phyloP scores from a whole-genome alignment of 2,797 vertebrate genomes.

The Gymnothorax javanicus region DNA sequence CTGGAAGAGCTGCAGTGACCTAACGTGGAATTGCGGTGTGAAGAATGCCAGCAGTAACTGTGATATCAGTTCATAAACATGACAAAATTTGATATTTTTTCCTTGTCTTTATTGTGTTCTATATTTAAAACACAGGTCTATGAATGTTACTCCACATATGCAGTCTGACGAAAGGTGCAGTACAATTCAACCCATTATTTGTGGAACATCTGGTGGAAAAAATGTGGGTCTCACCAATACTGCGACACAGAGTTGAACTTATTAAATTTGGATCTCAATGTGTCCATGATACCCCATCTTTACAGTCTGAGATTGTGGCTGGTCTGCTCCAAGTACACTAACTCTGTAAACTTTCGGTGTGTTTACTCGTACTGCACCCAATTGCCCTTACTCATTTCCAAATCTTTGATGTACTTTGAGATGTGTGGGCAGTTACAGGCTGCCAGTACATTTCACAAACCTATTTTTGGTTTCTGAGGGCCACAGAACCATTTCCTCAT shows the following conservation, averaged over 20 bases:
- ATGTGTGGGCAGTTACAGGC: background rate
- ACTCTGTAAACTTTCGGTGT: background rate
- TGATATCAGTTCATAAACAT: background rate
- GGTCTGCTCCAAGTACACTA: background rate
- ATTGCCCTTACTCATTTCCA: background rate
- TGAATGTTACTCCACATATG: conserved; percentile 9
- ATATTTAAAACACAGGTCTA: background rate
- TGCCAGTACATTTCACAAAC: background rate
- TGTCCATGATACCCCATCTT: background rate
- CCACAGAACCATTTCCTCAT: background rate
- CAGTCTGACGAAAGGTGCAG: background rate
- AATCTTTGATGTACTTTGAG: background rate
- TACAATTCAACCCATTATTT: background rate
- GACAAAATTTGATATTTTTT: background rate
- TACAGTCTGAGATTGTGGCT: background rate
- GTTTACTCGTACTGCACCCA: background rate
- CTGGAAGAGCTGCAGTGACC: background rate
- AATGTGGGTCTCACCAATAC: background rate
- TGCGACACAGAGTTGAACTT: background rate
- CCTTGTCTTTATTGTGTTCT: background rate
- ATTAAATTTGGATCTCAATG: background rate
- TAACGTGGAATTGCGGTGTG: background rate
- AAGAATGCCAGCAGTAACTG: background rate
- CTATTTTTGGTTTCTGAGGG: background rate
- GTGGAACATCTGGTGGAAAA: background rate